phyloP scores from a whole-genome alignment of 2,797 vertebrate species.

The Oceanodroma leucorhoa region DNA sequence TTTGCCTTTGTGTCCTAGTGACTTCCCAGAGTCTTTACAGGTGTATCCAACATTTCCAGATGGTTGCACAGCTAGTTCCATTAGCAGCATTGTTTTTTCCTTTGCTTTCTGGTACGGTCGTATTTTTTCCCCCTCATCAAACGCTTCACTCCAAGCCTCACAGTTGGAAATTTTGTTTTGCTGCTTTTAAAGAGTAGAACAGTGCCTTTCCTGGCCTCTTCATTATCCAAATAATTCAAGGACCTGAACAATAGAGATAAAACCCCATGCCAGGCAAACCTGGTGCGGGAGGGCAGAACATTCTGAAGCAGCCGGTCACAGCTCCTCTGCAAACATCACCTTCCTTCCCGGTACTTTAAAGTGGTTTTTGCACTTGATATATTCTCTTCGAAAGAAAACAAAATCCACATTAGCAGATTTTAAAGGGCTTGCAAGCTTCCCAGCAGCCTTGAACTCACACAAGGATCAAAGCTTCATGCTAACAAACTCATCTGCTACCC shows the following conservation, averaged over 20 bases:
- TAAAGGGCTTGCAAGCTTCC: neutral
- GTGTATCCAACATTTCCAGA: neutral
- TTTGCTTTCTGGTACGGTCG: neutral
- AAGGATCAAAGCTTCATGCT: neutral
- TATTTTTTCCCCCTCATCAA: neutral
- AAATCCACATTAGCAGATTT: neutral
- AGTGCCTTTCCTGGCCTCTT: neutral
- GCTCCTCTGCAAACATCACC: neutral
- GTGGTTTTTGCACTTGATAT: neutral
- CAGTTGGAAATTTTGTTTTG: neutral
- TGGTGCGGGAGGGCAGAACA: neutral
- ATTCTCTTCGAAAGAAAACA: neutral
- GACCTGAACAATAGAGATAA: neutral
- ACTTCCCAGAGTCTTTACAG: neutral
- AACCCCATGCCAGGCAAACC: neutral
- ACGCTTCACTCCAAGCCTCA: neutral
- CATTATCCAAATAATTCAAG: neutral
- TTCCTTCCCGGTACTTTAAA: neutral
- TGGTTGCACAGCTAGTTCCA: neutral
- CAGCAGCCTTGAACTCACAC: neutral
- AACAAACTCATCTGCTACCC: neutral
- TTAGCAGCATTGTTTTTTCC: neutral
- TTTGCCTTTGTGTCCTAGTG: neutral
- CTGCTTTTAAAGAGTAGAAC: neutral
- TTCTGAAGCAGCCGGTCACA: neutral